phyloP scores from a whole-genome alignment of 2,888 invertebrate species.

The Graphium colonna region DNA sequence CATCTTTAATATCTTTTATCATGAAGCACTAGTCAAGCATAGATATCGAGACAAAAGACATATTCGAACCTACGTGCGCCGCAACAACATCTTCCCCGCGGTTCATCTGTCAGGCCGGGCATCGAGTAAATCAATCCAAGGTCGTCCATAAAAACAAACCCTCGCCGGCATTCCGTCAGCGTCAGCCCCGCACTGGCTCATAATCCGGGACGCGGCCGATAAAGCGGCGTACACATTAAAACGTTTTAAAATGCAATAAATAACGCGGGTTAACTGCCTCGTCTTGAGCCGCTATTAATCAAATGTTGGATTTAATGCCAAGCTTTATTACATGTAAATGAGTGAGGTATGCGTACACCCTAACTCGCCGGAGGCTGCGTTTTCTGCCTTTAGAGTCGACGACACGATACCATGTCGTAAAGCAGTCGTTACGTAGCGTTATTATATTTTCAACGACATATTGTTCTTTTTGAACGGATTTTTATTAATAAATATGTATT shows the following conservation, averaged over 20 bases:
- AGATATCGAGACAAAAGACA: too few relatives aligned
- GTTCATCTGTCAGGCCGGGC: neutral
- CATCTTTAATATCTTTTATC: neutral
- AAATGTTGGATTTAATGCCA: slow-evolving; percentile 61
- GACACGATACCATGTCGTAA: slow-evolving; percentile 7
- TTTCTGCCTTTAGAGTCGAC: neutral
- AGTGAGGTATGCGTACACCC: slow-evolving; percentile 42
- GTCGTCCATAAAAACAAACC: neutral
- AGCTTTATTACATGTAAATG: slow-evolving; percentile 76
- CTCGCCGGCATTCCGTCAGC: slow-evolving; percentile 7
- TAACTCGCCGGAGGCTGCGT: slow-evolving; percentile 24
- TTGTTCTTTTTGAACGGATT: too few relatives aligned
- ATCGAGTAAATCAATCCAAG: neutral
- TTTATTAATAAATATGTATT: too few relatives aligned
- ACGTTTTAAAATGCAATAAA: slow-evolving; percentile 76
- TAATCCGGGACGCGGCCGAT: slow-evolving; percentile 31
- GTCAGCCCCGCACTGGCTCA: neutral
- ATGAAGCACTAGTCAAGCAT: neutral
- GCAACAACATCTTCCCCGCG: too few relatives aligned
- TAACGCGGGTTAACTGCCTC: slow-evolving; percentile 65
- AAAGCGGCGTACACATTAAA: slow-evolving; percentile 62
- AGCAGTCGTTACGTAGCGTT: neutral
- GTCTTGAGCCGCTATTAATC: slow-evolving; percentile 65
- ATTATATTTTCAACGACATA: too few relatives aligned
- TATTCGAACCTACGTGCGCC: too few relatives aligned